phyloP scores from a whole-genome alignment of 1,140 invertebrate genomes.

The Polyergus mexicanus region DNA sequence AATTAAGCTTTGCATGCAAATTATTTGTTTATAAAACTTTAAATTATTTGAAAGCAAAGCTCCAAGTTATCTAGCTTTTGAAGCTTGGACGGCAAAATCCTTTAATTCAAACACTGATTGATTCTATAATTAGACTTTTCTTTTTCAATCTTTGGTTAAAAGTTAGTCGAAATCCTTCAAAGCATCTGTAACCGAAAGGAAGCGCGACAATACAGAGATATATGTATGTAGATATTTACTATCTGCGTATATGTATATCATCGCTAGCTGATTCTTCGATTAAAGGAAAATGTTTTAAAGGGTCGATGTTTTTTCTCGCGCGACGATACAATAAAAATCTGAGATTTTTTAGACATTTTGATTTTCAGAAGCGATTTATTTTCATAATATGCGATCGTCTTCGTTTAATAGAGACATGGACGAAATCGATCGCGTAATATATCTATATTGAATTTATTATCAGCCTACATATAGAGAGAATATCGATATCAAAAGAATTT shows the following conservation, averaged over 20 bases:
- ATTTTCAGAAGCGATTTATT: constrained; percentile 33
- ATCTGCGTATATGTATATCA: constrained; percentile 37
- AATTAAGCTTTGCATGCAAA: constrained; percentile 31
- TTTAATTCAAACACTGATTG: constrained; percentile 58
- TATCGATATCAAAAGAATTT: constrained; percentile 63
- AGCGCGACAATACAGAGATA: constrained; percentile 40
- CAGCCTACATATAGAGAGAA: constrained; percentile 32
- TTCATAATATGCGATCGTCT: constrained; percentile 4
- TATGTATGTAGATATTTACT: constrained; percentile 33
- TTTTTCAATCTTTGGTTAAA: constrained; percentile 37
- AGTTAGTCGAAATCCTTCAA: constrained; percentile 53
- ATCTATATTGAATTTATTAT: constrained; percentile 52
- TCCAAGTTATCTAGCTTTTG: neutral
- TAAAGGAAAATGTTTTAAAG: constrained; percentile 37
- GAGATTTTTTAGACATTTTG: constrained; percentile 32
- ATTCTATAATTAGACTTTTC: constrained; percentile 44
- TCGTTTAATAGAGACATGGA: constrained; percentile 37
- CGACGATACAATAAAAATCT: neutral
- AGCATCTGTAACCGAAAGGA: constrained; percentile 47
- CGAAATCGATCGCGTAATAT: constrained; percentile 23
- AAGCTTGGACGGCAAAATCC: constrained; percentile 31
- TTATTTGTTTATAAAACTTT: constrained; percentile 12
- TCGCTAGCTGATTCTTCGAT: constrained; percentile 15
- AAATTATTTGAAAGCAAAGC: constrained; percentile 46
- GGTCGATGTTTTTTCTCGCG: neutral